Evolutionary conservation across 2,888 invertebrate species (phyloP).

Genomic region (Dermolepida albohirtum): DNA sequence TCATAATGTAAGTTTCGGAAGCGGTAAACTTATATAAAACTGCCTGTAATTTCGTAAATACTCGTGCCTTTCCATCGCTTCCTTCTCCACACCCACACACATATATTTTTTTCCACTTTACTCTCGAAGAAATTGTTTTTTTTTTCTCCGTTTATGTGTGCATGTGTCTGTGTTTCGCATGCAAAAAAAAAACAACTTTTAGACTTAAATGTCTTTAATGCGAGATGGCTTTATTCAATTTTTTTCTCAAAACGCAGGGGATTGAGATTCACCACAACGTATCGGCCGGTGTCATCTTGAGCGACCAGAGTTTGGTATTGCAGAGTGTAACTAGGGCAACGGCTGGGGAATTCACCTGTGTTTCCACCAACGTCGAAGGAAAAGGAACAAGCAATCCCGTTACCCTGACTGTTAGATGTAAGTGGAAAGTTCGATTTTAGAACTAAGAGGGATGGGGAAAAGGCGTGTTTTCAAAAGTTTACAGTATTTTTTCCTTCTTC

Average conservation of each 20-base stretch:
- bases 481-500: slow-evolving; percentile 8
- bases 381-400: slow-evolving; percentile 82
- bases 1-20: slow-evolving; percentile 79
- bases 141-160: background rate
- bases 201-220: slow-evolving; percentile 1
- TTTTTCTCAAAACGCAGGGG: slow-evolving; percentile 68
- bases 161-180: background rate
- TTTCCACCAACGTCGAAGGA: slow-evolving; percentile 87
- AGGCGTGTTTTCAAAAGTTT: background rate
- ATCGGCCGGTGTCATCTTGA: slow-evolving; percentile 83
- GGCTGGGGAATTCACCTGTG: slow-evolving; percentile 89
- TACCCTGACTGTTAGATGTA: slow-evolving; percentile 76
- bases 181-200: slow-evolving; percentile 11
- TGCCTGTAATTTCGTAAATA: slow-evolving; percentile 42
- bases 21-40: slow-evolving; percentile 22
- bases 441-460: background rate
- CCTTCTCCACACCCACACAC: background rate
- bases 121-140: background rate
- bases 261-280: slow-evolving; percentile 86
- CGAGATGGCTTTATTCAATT: slow-evolving; percentile 18
- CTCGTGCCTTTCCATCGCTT: slow-evolving; percentile 19
- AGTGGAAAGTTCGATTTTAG: slow-evolving; percentile 62
- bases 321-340: slow-evolving; percentile 85
- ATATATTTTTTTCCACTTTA: background rate
- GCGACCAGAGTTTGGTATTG: slow-evolving; percentile 87